Base-by-base conservation (phyloP, 2,888 invertebrate species). In the Oscheius sp. region DNA sequence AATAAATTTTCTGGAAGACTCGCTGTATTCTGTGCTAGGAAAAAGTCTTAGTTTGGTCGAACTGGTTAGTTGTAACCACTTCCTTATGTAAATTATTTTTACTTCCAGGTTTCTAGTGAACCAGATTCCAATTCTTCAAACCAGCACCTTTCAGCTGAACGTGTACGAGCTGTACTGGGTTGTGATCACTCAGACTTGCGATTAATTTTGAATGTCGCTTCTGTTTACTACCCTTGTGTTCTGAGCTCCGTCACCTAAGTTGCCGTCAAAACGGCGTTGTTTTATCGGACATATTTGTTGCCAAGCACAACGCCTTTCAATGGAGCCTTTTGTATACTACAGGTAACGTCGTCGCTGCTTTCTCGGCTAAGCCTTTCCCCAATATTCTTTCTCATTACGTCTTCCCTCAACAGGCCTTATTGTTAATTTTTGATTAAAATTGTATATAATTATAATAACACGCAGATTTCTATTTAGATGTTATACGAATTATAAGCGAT, bases 1-100 rank as follows among this genome's bases (percentile, higher is more conserved):
- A 27, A 70, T 84, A 9, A 80, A 77, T 84, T 73, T 86, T 83
- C 68, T 88, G 85, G 82, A 86, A 71, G 75, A 89, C 86, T 84
- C 81, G 84, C 82, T 86, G 78, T 82, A 76, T 69, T 86, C 75
- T 45, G 75, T 87, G 21, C 79, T 87, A 16, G 76, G 78, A 7
- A 84, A 84, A 49, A 84, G 84, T 56, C 71, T 81, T 35, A 76
- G 83, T 1, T 76, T 86, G 9, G 84, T 81, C 23, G 82, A 86
- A 68, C 55, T 86, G 69, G 79, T 83, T 2, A 16, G 70, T 27
- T 25, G 1, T 9, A 35, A 35, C 45, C 21, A 16, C 49, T 49
- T 52, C 23, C 46, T 9, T 66, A 13, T n/a, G 9, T 25, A 1
- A n/a, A 69, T 35, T 35, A 27, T 53, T 35, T 13, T 16, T 13